Base-by-base conservation (phyloP, 2,113 vertebrate species). In the Epinephelus fuscoguttatus region DNA sequence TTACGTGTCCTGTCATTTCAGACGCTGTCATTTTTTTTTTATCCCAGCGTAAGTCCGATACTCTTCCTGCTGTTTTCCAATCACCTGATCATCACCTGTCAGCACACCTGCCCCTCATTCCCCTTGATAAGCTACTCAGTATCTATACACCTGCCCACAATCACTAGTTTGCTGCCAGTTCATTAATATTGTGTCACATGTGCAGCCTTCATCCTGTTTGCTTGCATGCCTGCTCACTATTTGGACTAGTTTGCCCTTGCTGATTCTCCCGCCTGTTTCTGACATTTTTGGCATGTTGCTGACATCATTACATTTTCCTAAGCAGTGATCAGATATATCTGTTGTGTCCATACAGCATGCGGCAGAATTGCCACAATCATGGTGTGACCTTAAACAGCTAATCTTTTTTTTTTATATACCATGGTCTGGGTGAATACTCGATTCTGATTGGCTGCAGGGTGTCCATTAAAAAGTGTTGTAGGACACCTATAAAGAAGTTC, bases 81-180 rank as follows among this genome's bases (percentile, higher is more conserved):
- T 68, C 52, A 64, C 75, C 23, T 68, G 56, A 56, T 60, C 55
- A 68, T 55, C 33, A 55, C n/a, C 37, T 75, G 63, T 59, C 74
- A 70, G 37, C 59, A 78, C 77, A 83, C 68, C 57, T 80, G 63
- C 23, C 55, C n/a, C 27, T 70, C 27, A 84, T 62, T 66, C 66
- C 45, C 53, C 49, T 70, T 23, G 62, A 53, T 86, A 30, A 64
- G 33, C 56, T 56, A 57, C 47, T 64, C 37, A 77, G 60, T 66
- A 25, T 30, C 30, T 30, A 80, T 75, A 33, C 21, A 80, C n/a
- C 52, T 59, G 40, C 68, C 30, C 40, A 42, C 61, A 77, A 57
- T 59, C 62, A 21, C 14, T 2, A 19, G 7, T 72, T 19, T 1
- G 40, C 56, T 42, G 42, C 57, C 57, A 77, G 27, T 60, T 72